phyloP scores from a whole-genome alignment of 2,797 vertebrate genomes.

The Menidia menidia region DNA sequence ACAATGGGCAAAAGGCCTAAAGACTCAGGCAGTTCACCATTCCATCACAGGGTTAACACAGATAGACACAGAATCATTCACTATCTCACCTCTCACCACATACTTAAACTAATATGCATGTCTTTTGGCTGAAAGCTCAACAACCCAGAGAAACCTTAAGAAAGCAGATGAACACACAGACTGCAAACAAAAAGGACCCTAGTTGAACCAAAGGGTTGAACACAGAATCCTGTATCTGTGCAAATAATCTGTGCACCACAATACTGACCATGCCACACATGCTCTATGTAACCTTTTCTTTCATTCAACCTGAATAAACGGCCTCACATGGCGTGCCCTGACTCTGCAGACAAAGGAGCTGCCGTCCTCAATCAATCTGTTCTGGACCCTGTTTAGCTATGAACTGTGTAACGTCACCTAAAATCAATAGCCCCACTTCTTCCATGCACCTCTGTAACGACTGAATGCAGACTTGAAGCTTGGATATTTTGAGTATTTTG shows the following conservation, averaged over 20 bases:
- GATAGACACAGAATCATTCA: not conserved
- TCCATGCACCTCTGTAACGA: constrained; percentile 16
- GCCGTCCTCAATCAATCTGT: constrained; percentile 10
- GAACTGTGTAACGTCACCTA: constrained; percentile 1
- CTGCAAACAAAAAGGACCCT: not conserved
- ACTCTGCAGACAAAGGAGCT: constrained; percentile 12
- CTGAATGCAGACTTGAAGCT: constrained; percentile 4
- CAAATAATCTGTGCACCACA: not conserved
- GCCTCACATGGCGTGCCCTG: constrained; percentile 3
- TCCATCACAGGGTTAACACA: not conserved
- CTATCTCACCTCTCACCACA: not conserved
- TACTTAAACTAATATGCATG: not conserved
- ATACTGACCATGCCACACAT: not conserved
- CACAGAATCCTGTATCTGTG: not conserved
- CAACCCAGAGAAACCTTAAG: not conserved
- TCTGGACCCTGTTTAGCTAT: constrained; percentile 11
- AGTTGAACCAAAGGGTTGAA: not conserved
- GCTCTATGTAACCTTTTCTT: constrained; percentile 5
- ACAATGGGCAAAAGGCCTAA: not conserved
- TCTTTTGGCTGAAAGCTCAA: not conserved
- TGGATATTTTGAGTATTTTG: not conserved
- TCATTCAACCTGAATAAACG: constrained; percentile 20
- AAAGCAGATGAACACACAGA: not conserved
- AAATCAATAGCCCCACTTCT: constrained; percentile 24
- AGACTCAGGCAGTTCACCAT: not conserved